These are phyloP conservation scores for Oceanites oceanicus DNA, from an alignment of 2,113 vertebrate species.

Conservation along the genomic window DNA sequence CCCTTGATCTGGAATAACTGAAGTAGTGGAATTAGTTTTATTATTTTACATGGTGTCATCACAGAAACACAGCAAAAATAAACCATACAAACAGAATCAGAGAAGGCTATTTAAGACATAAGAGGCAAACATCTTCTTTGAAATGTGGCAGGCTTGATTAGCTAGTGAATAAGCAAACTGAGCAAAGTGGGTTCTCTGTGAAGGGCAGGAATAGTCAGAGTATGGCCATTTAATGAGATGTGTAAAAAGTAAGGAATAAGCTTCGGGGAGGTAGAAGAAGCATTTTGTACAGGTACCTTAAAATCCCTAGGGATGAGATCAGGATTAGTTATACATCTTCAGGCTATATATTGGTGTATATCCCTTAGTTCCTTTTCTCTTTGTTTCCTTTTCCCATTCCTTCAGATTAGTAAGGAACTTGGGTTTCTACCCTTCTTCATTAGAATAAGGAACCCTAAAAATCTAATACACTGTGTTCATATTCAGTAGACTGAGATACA, in stretches of 20 bases:
- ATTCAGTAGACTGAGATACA: not conserved
- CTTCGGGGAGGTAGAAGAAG: not conserved
- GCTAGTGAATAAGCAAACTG: not conserved
- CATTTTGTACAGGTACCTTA: not conserved
- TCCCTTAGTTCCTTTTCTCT: not conserved
- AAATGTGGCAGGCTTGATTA: not conserved
- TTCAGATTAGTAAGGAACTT: not conserved
- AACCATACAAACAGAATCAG: not conserved
- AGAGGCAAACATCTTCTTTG: not conserved
- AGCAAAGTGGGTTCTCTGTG: not conserved
- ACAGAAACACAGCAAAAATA: not conserved
- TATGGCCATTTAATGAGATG: not conserved
- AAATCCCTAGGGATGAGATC: not conserved
- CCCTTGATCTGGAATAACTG: rapidly evolving
- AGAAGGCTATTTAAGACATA: not conserved
- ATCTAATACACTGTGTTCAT: not conserved
- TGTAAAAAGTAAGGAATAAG: not conserved
- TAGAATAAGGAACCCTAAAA: not conserved
- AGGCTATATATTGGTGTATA: not conserved
- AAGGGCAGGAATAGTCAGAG: not conserved
- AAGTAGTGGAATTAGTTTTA: not conserved
- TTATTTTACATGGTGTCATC: not conserved
- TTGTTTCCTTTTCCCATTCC: not conserved
- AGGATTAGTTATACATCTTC: not conserved
- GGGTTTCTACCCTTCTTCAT: not conserved